Percentiles rank a stretch among this genome's conserved stretches.
Conservation (phyloP, 2,888 invertebrate genomes). For the Electrophaes corylata region DNA sequence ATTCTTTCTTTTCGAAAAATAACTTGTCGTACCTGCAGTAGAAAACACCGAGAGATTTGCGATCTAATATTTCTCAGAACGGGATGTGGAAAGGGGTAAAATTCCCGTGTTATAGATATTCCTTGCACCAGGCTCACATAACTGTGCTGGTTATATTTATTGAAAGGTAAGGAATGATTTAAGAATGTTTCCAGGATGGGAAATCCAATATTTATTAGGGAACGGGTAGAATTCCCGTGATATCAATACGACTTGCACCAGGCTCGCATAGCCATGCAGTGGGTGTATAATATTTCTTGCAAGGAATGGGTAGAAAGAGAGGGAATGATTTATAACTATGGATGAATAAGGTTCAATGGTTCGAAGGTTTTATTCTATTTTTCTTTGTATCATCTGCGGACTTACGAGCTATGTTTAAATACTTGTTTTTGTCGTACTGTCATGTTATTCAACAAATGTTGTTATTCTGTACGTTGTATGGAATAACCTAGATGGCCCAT, state of each 20-base stretch:
- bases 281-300: conserved; percentile 21
- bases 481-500: no score
- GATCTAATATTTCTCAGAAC: neutral
- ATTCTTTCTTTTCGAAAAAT: neutral
- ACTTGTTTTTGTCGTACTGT: neutral
- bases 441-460: neutral
- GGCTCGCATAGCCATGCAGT: conserved; percentile 38
- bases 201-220: conserved; percentile 24
- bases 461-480: no score
- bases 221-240: conserved; percentile 35
- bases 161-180: conserved; percentile 5
- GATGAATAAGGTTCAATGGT: conserved; percentile 14
- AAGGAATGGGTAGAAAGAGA: conserved; percentile 21
- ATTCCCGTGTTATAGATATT: conserved; percentile 8
- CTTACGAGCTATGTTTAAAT: neutral
- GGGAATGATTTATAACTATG: conserved; percentile 17
- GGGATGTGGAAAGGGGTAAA: neutral
- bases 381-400: conserved; percentile 18
- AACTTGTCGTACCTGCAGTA: neutral
- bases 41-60: neutral
- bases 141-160: conserved; percentile 3
- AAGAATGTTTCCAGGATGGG: conserved; percentile 4
- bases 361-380: conserved; percentile 23
- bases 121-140: conserved; percentile 3
- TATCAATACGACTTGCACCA: conserved; percentile 47